Base-by-base conservation (phyloP, 2,888 invertebrate genomes). In the Adelognathus sp. region DNA sequence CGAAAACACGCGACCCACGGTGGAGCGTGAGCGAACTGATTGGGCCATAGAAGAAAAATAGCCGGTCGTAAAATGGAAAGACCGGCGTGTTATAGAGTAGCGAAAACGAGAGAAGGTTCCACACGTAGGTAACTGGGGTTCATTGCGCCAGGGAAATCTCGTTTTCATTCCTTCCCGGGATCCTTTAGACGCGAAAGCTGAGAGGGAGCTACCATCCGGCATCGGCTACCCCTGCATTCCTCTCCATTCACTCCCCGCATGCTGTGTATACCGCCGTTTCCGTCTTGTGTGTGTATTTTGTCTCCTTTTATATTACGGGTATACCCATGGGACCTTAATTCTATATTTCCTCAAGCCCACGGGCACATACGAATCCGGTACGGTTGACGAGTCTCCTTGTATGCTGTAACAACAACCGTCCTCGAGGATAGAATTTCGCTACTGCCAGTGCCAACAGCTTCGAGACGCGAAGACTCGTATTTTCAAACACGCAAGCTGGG, bases 281-380 rank as follows among this genome's bases (percentile, higher is more conserved):
- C 81, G 71, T 81, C 64, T n/a, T 67, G 76, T 81, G 76, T 82
- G 83, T 87, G 86, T 83, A 83, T 87, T 87, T 86, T 87, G 86
- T 88, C 87, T 86, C 81, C 87, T 85, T 86, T 86, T 87, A 85
- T 88, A 86, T 86, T 83, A 86, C 82, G 81, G 76, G 81, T 63
- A 81, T 84, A 82, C 88, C 84, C 87, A 73, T 46, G 88, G 80
- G 88, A 87, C 85, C 81, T 76, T 83, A 84, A 88, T 86, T 85
- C 84, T 86, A 86, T 86, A 79, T 81, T 86, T 84, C 83, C 82
- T 80, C 79, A 74, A 86, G 83, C 85, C 86, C 66, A 83, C 75
- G 81, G 82, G 81, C 74, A 67, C 70, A 33, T 67, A 71, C 73
- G 44, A n/a, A n/a, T n/a, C 64, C 52, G 36, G 24, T 24, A 9